These are phyloP conservation scores for Luffia ferchaultella DNA, from an alignment of 2,888 invertebrate genomes.

Conservation along the genomic window DNA sequence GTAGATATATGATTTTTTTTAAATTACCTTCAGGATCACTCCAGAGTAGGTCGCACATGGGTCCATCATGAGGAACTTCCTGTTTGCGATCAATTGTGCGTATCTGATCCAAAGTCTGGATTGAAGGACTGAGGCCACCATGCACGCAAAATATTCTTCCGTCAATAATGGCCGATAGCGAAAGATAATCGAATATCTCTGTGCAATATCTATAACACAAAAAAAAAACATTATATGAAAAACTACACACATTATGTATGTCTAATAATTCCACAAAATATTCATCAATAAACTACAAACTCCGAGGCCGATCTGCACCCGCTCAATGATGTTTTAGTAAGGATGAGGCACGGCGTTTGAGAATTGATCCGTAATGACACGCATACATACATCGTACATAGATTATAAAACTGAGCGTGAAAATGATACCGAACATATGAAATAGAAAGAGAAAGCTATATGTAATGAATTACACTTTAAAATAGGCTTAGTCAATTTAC, in stretches of 20 bases:
- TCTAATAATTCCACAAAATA: neutral
- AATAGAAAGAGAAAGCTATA: too few relatives aligned
- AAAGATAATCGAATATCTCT: slow-evolving; percentile 98
- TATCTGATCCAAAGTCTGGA: slow-evolving; percentile 98
- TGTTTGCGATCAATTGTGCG: slow-evolving; percentile 98
- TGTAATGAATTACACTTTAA: too few relatives aligned
- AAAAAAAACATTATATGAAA: too few relatives aligned
- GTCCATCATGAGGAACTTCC: slow-evolving; percentile 97
- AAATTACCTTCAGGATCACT: slow-evolving; percentile 95
- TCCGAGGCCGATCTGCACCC: too few relatives aligned
- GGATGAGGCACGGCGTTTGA: too few relatives aligned
- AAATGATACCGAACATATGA: too few relatives aligned
- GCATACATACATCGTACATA: too few relatives aligned
- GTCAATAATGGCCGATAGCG: slow-evolving; percentile 96
- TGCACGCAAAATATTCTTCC: slow-evolving; percentile 99
- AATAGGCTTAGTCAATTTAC: too few relatives aligned
- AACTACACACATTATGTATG: neutral
- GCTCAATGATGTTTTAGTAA: too few relatives aligned
- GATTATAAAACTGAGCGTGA: too few relatives aligned
- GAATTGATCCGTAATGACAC: too few relatives aligned
- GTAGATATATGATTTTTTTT: too few relatives aligned
- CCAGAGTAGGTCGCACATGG: slow-evolving; percentile 99
- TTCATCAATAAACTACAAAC: neutral
- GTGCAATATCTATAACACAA: slow-evolving; percentile 80
- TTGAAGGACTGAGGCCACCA: slow-evolving; percentile 97